Conservation (phyloP, 2,113 vertebrate species). For the Lanius ludovicianus region DNA sequence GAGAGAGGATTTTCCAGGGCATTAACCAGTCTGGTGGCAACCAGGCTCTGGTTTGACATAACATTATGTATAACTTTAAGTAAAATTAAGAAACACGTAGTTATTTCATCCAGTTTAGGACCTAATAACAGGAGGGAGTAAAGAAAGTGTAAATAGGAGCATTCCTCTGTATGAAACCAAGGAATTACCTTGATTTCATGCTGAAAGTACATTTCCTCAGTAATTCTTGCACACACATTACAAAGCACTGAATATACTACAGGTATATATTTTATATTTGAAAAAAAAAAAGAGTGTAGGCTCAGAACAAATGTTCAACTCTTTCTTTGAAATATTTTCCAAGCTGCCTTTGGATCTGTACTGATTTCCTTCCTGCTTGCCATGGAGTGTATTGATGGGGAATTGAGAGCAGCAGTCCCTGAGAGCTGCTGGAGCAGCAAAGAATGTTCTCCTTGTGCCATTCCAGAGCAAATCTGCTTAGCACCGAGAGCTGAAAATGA, state of each 20-base stretch:
- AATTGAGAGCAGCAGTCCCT: accelerated
- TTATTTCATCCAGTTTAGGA: neutral
- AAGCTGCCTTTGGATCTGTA: neutral
- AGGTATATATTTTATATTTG: neutral
- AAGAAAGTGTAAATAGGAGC: neutral
- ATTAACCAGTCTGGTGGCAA: neutral
- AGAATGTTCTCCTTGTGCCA: neutral
- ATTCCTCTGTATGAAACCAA: neutral
- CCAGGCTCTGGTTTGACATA: neutral
- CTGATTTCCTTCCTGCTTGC: neutral
- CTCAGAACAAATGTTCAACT: accelerated
- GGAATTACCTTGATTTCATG: neutral
- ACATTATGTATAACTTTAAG: neutral
- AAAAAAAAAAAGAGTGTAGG: neutral
- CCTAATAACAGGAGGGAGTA: neutral
- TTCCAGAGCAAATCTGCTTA: neutral
- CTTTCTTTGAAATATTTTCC: neutral
- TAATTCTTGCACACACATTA: neutral
- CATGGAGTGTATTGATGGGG: neutral
- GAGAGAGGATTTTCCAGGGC: neutral
- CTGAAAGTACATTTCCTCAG: neutral
- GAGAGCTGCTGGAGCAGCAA: neutral
- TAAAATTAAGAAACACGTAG: neutral
- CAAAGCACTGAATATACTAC: neutral
- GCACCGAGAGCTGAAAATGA: neutral